phyloP scores from a whole-genome alignment of 2,888 invertebrate species.

The Cyaniris semiargus region DNA sequence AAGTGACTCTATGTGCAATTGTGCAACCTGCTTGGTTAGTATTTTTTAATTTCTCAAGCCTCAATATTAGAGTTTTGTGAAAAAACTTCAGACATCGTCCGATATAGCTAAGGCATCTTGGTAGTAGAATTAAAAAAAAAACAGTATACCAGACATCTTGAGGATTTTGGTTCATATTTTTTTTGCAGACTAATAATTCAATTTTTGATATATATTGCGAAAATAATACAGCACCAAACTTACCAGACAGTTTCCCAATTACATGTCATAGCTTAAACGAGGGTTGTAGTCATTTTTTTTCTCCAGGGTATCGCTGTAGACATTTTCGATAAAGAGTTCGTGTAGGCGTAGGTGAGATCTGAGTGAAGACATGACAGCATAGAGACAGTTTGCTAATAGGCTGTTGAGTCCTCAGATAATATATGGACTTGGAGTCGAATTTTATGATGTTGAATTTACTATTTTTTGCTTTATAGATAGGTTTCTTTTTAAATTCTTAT shows the following conservation, averaged over 20 bases:
- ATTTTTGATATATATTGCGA: neutral
- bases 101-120: no score
- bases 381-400: no score
- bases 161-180: neutral
- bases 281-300: neutral
- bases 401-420: no score
- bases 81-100: no score
- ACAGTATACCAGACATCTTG: neutral
- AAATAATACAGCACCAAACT: neutral
- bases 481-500: no score
- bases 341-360: neutral
- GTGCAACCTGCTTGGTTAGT: neutral
- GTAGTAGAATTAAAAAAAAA: no score
- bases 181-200: neutral
- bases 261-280: neutral
- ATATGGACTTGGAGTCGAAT: no score
- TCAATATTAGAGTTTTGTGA: no score
- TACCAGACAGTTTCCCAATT: neutral
- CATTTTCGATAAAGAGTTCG: neutral
- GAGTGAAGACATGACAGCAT: no score
- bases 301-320: neutral
- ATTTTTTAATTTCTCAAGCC: neutral
- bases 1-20: no score
- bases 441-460: no score
- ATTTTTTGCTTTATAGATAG: no score